Evolutionary conservation across 23 tunicate genomes (phyloP), one percentile per base, ranked within the genome.

Genomic region (Aplidium turbinatum): DNA sequence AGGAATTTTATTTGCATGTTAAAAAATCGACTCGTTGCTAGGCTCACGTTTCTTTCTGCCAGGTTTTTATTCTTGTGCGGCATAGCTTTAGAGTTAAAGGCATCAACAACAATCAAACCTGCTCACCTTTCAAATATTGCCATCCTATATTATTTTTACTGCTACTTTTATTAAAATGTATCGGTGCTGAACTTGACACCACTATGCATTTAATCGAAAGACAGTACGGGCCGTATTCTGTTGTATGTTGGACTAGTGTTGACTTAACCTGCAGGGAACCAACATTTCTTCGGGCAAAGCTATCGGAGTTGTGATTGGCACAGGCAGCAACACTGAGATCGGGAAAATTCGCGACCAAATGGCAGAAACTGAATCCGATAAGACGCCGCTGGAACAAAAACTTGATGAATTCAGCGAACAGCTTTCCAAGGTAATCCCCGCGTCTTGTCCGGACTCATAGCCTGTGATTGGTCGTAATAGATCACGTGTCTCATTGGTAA

Each of bases 301-400:
- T 1, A 69, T 81, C 0, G 99, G 99, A 23, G 73, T 95, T 25
- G 96, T 95, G 4, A 82, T 95, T 31, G 82, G 90, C 55, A 95
- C 91, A 32, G 99, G 99, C 38, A 78, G 90, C 57, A 73, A 75
- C 68, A 95, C 99, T 19, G 96, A 95, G 68, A 95, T 95, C 72
- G 99, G 99, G 19, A 92, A 91, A 63, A 95, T 95, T 68, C 86
- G 99, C 21, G 94, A 95, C 58, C 98, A 95, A 35, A 95, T 95
- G 99, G 99, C 96, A 1, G 96, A 82, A 55, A 95, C 99, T 18
- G 96, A 88, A 58, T 65, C 88, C 24, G 99, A 95, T 72, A 95
- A 95, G 56, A 95, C 92, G 4, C 99, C 99, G 1, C 85, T 95
- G 29, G 92, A 92, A 61, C 83, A 79, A 50, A 95, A 95, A 89